Conservation (phyloP, 2,113 vertebrate genomes). For the Urocolius indicus region DNA sequence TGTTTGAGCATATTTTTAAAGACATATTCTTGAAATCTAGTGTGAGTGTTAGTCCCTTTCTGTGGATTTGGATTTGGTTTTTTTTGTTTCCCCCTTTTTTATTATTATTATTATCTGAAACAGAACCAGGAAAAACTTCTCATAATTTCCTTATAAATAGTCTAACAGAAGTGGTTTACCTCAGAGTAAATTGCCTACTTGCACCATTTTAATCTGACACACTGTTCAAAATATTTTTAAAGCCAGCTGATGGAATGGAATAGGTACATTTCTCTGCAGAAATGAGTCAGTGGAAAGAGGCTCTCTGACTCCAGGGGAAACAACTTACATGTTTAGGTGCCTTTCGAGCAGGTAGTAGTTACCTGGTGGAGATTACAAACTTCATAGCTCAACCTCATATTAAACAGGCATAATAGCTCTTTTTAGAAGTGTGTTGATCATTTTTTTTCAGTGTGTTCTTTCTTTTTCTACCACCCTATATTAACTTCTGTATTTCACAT, state of each 20-base stretch:
- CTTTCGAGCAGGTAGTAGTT: not conserved
- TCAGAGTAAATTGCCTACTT: not conserved
- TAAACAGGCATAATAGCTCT: not conserved
- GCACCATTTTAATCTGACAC: not conserved
- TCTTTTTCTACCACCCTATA: not conserved
- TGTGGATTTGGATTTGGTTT: not conserved
- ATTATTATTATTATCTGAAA: not conserved
- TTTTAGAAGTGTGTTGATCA: not conserved
- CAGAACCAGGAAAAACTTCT: not conserved
- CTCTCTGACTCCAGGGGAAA: not conserved
- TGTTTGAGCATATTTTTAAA: not conserved
- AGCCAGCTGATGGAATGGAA: slow-evolving; percentile 5
- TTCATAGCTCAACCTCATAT: not conserved
- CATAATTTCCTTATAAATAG: not conserved
- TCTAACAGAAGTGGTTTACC: not conserved
- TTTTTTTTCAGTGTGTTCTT: not conserved
- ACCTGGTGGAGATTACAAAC: not conserved
- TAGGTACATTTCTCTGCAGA: not conserved
- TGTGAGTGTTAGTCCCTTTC: not conserved
- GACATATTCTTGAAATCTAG: not conserved
- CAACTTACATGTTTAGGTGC: not conserved
- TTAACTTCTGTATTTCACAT: not conserved
- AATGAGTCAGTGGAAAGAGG: slow-evolving; percentile 40
- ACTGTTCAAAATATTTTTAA: slow-evolving; percentile 25
- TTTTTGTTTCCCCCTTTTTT: not conserved